Conservation (phyloP, 2,797 vertebrate species). For the Pempheris klunzingeri region DNA sequence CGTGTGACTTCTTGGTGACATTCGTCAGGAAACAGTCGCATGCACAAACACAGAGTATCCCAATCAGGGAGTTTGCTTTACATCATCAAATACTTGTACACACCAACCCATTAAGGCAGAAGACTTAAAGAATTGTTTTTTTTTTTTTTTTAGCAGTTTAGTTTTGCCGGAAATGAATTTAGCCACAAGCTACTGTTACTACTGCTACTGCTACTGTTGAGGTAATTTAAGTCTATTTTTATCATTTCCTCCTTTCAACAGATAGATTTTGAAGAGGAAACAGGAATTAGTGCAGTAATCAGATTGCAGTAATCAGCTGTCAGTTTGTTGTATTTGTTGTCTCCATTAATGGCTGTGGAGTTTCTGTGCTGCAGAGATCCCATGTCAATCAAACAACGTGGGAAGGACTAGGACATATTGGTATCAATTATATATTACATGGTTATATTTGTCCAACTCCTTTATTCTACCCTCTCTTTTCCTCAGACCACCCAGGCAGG, state of each 20-base stretch:
- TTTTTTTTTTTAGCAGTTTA: neutral
- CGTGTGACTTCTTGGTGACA: neutral
- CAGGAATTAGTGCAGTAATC: slow-evolving; percentile 9
- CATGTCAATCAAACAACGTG: slow-evolving; percentile 3
- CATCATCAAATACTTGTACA: neutral
- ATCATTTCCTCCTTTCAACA: slow-evolving; percentile 1
- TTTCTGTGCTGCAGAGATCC: slow-evolving; percentile 1
- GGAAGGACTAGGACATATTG: neutral
- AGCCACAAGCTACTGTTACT: too few relatives aligned
- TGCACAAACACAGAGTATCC: neutral
- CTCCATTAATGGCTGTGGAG: neutral
- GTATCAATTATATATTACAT: too few relatives aligned
- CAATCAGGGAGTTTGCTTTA: neutral
- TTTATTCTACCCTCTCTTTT: neutral
- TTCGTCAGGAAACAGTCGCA: neutral
- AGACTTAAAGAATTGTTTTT: neutral
- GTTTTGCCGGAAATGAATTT: neutral
- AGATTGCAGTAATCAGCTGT: slow-evolving; percentile 19
- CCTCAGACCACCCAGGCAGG: too few relatives aligned
- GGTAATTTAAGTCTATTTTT: neutral
- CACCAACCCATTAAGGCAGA: neutral
- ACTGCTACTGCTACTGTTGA: neutral
- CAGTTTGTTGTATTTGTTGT: slow-evolving; percentile 8
- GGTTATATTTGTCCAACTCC: neutral
- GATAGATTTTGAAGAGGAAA: neutral